Conservation (phyloP, 2,113 vertebrate species). For the Chlorodrepanis virens region DNA sequence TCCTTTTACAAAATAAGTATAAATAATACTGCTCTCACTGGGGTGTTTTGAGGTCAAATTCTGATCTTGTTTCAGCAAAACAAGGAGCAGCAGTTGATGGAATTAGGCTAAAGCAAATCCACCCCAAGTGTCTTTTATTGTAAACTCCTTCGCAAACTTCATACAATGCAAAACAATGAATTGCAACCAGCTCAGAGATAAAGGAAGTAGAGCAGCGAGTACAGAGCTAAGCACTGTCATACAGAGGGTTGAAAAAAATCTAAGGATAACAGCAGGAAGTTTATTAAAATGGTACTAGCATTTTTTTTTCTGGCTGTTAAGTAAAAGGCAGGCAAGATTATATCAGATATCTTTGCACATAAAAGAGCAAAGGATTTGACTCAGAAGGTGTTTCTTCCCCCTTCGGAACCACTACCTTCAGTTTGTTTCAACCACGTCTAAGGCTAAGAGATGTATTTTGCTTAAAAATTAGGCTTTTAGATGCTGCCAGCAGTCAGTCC, state of each 20-base stretch:
- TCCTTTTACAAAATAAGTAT: conserved; percentile 2
- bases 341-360: not conserved
- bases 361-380: not conserved
- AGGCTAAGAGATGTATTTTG: not conserved
- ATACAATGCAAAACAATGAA: not conserved
- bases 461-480: not conserved
- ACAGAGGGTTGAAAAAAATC: not conserved
- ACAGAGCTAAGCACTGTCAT: not conserved
- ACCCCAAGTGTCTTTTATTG: not conserved
- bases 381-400: not conserved
- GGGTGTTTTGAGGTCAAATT: conserved; percentile 1
- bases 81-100: not conserved
- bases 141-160: not conserved
- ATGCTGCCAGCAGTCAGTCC: not conserved
- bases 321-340: not conserved
- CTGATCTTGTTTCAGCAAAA: not conserved
- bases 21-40: conserved; percentile 19
- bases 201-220: not conserved
- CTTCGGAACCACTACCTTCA: not conserved
- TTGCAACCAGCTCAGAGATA: not conserved
- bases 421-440: not conserved
- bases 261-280: not conserved
- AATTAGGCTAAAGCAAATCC: not conserved
- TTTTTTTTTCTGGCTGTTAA: not conserved
- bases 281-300: not conserved